Percentiles rank a stretch among this genome's conserved stretches.
These are phyloP conservation scores for Hyperoodon ampullatus DNA, from an alignment of 2,113 vertebrate genomes.

Conservation along the genomic window DNA sequence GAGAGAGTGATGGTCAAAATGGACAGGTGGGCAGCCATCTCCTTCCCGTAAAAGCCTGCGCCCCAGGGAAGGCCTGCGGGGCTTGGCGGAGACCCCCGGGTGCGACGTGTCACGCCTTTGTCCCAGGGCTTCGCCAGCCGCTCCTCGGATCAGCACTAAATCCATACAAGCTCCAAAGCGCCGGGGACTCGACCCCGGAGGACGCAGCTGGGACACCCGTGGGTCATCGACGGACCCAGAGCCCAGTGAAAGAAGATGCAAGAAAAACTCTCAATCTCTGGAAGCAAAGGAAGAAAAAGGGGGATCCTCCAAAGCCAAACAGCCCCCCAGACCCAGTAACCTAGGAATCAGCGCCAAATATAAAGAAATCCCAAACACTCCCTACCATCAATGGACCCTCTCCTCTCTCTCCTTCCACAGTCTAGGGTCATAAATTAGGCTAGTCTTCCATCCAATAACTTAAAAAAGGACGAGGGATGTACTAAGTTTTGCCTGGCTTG, in stretches of 20 bases:
- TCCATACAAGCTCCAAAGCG: constrained; percentile 33
- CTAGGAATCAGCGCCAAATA: constrained; percentile 76
- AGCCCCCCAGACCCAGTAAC: constrained; percentile 55
- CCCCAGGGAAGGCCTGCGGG: constrained; percentile 39
- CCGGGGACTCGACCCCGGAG: constrained; percentile 59
- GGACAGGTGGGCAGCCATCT: constrained; percentile 69
- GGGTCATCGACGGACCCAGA: constrained; percentile 64
- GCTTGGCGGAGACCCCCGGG: constrained; percentile 28
- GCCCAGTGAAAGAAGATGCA: constrained; percentile 73
- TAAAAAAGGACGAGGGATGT: constrained; percentile 85
- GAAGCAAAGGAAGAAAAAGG: constrained; percentile 55
- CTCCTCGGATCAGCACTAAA: constrained; percentile 46
- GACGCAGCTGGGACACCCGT: constrained; percentile 61
- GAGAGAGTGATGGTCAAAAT: constrained; percentile 71
- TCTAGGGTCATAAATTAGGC: constrained; percentile 89
- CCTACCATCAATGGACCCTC: constrained; percentile 59
- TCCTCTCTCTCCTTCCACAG: constrained; percentile 82
- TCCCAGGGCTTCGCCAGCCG: constrained; percentile 42
- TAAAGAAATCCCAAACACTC: constrained; percentile 55
- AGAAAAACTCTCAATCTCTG: constrained; percentile 68
- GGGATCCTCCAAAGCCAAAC: constrained; percentile 5
- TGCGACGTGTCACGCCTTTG: constrained; percentile 39
- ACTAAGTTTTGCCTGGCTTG: constrained; percentile 86
- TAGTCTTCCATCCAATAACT: constrained; percentile 89
- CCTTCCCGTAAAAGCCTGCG: constrained; percentile 62